A percentile compares a stretch with the other conserved stretches of the same genome.
Evolutionary conservation across 2,888 invertebrate genomes (phyloP).

Genomic region (Nomada fucata): DNA sequence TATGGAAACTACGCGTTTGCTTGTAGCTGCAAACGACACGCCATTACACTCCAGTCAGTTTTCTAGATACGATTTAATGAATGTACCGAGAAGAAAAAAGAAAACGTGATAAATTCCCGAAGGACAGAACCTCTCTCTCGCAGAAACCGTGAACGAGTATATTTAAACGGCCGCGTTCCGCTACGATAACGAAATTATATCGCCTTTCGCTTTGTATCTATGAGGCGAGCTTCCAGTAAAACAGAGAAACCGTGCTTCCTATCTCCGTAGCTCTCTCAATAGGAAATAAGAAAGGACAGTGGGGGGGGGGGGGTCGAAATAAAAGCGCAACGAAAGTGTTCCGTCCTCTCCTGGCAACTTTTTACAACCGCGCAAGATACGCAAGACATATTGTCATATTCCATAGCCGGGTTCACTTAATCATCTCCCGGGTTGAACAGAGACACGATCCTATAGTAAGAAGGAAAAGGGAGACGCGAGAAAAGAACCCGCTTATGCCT

Average conservation of each 20-base stretch:
- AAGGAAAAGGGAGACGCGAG: neutral
- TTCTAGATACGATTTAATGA: neutral
- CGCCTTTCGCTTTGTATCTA: slow-evolving; percentile 26
- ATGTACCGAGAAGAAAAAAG: neutral
- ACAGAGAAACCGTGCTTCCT: slow-evolving; percentile 3
- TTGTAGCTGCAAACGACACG: neutral
- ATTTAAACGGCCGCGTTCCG: neutral
- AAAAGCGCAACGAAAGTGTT: slow-evolving; percentile 36
- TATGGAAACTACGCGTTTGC: slow-evolving; percentile 33
- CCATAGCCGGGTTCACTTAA: slow-evolving; percentile 1
- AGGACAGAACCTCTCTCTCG: neutral
- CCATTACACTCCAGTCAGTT: neutral
- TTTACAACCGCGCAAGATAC: slow-evolving; percentile 40
- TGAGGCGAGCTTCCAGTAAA: neutral
- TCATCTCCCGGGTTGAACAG: neutral
- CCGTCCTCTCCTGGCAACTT: slow-evolving; percentile 16
- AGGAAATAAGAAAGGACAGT: slow-evolving; percentile 9
- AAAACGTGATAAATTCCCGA: neutral
- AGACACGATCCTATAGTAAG: neutral
- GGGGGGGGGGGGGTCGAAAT: neutral
- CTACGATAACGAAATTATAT: slow-evolving; percentile 43
- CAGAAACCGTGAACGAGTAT: neutral
- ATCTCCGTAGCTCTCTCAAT: neutral
- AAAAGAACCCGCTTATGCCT: slow-evolving; percentile 7
- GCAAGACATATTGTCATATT: slow-evolving; percentile 47